Evolutionary conservation across 2,113 vertebrate genomes (phyloP).

Genomic region (Cyphomyrus discorhynchus): DNA sequence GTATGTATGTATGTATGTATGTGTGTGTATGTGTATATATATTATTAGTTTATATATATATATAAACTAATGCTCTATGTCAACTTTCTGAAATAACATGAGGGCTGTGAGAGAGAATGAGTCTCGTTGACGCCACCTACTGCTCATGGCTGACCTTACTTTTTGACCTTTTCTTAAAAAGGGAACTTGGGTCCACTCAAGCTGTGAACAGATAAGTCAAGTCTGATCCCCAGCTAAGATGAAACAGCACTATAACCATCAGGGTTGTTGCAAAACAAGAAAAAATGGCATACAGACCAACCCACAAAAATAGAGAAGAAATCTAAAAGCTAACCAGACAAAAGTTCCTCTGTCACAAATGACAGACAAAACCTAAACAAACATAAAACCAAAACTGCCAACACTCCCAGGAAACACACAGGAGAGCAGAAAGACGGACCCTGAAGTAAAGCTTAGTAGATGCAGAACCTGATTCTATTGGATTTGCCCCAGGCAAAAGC

Average conservation of each 20-base stretch:
- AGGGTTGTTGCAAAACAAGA: neutral
- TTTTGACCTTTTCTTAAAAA: neutral
- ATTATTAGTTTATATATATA: too few species aligned
- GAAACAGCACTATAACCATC: neutral
- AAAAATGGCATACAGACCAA: neutral
- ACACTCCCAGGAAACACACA: neutral
- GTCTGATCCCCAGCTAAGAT: neutral
- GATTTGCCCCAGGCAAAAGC: neutral
- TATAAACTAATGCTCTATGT: neutral
- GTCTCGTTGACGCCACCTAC: neutral
- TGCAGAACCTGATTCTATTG: neutral
- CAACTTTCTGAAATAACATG: neutral
- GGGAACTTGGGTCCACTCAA: neutral
- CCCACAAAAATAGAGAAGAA: neutral
- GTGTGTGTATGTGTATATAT: rapidly evolving
- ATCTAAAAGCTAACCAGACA: neutral
- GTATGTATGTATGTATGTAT: too few species aligned
- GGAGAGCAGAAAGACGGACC: neutral
- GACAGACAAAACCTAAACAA: neutral
- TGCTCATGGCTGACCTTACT: neutral
- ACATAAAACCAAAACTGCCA: neutral
- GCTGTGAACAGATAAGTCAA: neutral
- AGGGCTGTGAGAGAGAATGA: neutral
- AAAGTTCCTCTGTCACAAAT: neutral
- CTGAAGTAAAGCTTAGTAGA: neutral